These are phyloP conservation scores for Acipenser transmontanus DNA, from an alignment of 2,797 vertebrate species.

Conservation along the genomic window DNA sequence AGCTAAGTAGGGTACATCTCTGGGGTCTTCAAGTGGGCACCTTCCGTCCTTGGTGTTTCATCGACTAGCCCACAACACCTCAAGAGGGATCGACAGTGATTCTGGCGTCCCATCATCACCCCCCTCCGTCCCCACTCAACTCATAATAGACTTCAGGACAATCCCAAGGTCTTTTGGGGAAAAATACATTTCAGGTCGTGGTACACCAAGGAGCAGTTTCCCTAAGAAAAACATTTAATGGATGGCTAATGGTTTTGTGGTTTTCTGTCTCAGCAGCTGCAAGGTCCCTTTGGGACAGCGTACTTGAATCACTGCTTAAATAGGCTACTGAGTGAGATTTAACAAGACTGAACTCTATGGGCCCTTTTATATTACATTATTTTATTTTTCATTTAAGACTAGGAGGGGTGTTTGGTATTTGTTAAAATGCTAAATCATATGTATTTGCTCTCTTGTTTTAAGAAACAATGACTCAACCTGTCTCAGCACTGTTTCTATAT, in stretches of 20 bases:
- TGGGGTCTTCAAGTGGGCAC: no score
- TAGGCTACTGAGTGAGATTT: background rate
- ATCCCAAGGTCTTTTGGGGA: background rate
- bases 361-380: background rate
- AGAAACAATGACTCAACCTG: no score
- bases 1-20: no score
- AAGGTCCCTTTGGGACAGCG: background rate
- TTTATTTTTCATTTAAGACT: background rate
- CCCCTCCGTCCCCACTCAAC: no score
- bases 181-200: constrained; percentile 5
- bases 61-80: no score
- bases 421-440: no score
- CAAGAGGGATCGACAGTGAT: no score
- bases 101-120: no score
- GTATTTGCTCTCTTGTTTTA: no score
- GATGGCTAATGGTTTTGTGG: background rate
- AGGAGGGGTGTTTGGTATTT: background rate
- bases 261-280: constrained; percentile 7
- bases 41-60: no score
- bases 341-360: background rate
- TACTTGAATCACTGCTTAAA: background rate
- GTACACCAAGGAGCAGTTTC: background rate
- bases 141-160: background rate
- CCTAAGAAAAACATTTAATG: background rate
- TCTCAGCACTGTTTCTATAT: no score